Percentiles rank a stretch among this genome's conserved stretches.
These are phyloP conservation scores for Actias luna DNA, from an alignment of 2,888 invertebrate genomes.

Conservation along the genomic window DNA sequence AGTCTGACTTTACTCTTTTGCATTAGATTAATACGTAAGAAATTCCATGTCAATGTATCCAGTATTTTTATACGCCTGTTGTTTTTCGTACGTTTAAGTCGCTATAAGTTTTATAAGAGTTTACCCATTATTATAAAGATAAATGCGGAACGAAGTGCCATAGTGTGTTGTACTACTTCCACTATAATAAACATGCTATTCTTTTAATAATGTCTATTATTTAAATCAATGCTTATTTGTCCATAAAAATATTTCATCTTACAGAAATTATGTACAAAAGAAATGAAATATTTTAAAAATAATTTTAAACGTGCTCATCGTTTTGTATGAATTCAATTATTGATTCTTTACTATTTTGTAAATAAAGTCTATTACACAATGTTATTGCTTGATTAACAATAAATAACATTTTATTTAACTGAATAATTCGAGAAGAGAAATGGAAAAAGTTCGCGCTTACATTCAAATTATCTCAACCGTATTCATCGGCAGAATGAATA, in stretches of 20 bases:
- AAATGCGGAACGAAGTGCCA: slow-evolving; percentile 68
- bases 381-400: no score
- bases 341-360: no score
- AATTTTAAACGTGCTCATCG: no score
- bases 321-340: no score
- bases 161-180: slow-evolving; percentile 61
- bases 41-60: slow-evolving; percentile 47
- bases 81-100: slow-evolving; percentile 49
- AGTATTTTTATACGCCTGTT: slow-evolving; percentile 57
- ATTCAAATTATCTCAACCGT: background rate
- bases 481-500: background rate
- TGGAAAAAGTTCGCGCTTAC: background rate
- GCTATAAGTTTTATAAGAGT: slow-evolving; percentile 34
- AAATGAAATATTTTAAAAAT: no score
- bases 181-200: slow-evolving; percentile 50
- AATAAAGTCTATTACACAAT: no score
- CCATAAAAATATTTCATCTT: no score
- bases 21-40: slow-evolving; percentile 12
- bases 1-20: slow-evolving; percentile 9
- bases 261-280: no score
- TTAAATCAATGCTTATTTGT: slow-evolving; percentile 1
- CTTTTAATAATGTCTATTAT: slow-evolving; percentile 24
- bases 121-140: slow-evolving; percentile 34
- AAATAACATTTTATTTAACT: no score
- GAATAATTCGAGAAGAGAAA: no score